These are phyloP conservation scores for Serranus cabrilla DNA, from an alignment of 2,797 vertebrate genomes.

Conservation along the genomic window DNA sequence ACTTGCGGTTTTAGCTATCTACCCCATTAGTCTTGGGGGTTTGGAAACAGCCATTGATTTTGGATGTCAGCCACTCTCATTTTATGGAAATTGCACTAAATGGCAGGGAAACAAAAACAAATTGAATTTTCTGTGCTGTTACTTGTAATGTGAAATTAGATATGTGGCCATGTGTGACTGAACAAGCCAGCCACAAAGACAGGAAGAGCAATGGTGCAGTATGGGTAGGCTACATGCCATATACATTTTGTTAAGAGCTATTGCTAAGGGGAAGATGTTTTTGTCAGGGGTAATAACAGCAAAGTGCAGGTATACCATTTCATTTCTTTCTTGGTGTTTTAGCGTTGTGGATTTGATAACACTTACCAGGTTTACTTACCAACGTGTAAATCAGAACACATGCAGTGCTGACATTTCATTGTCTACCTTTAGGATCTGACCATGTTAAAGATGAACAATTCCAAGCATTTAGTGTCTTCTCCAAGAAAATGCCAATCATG, in stretches of 20 bases:
- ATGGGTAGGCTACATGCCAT: conserved; percentile 43
- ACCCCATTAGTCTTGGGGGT: conserved; percentile 79
- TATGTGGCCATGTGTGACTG: conserved; percentile 80
- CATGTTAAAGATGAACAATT: neutral
- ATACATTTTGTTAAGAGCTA: conserved; percentile 55
- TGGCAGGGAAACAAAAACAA: conserved; percentile 83
- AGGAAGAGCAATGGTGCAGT: conserved; percentile 50
- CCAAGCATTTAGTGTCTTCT: neutral
- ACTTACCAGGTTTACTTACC: neutral
- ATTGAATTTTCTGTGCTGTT: conserved; percentile 82
- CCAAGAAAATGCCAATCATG: neutral
- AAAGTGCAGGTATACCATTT: conserved; percentile 7
- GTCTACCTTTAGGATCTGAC: neutral
- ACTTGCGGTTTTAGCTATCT: conserved; percentile 81
- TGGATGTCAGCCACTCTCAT: conserved; percentile 84
- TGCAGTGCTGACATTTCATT: too few relatives aligned
- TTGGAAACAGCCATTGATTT: conserved; percentile 82
- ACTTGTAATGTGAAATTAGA: conserved; percentile 85
- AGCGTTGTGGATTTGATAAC: neutral
- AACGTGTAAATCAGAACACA: neutral
- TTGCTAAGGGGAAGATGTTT: conserved; percentile 12
- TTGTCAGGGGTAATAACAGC: conserved; percentile 12
- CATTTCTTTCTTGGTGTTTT: conserved; percentile 3
- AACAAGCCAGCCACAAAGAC: conserved; percentile 65
- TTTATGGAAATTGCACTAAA: conserved; percentile 84